Base-by-base conservation (phyloP, 2,797 vertebrate species). In the Leuciscus waleckii region DNA sequence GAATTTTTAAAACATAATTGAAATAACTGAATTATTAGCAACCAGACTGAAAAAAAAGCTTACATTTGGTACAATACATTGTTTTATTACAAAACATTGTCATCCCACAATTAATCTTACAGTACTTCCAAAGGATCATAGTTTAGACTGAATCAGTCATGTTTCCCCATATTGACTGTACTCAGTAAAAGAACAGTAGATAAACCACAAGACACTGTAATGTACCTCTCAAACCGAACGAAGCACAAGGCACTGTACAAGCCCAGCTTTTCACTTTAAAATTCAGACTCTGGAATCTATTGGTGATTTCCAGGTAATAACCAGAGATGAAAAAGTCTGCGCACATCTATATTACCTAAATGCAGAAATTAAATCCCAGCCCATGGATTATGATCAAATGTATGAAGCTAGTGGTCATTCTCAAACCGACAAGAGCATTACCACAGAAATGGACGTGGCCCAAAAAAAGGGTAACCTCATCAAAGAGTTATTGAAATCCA, bases 11-110 rank as follows among this genome's bases (percentile, higher is more conserved):
- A 17, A 14, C 1, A 19, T 8, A 46, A n/a, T 4, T 58, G 23
- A 58, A n/a, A 58, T n/a, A 56, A 56, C 21, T 10, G 6, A 61
- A 73, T 58, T 29, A 58, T 71, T 61, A 73, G n/a, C 49, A 13
- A 13, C 1, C 2, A 37, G 4, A 74, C 16, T 32, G 8, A 19
- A 29, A 41, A 13, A 68, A 74, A 84, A 67, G 71, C 17, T 49
- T 54, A 41, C 21, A 41, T 76, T 89, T 75, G 80, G 74, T 75
- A 77, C 21, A 77, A 16, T 49, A 16, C 46, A 16, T 49, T 87
- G 14, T 91, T 90, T 85, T 89, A 88, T 91, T 90, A 87, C 76
- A 91, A 91, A 92, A 90, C 71, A 86, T 70, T 61, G 19, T 80
- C 77, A 87, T 88, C 71, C 87, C 85, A 89, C 56, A 88, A 85